Conservation (phyloP, 1,140 invertebrate species). For the Gryon sp. region DNA sequence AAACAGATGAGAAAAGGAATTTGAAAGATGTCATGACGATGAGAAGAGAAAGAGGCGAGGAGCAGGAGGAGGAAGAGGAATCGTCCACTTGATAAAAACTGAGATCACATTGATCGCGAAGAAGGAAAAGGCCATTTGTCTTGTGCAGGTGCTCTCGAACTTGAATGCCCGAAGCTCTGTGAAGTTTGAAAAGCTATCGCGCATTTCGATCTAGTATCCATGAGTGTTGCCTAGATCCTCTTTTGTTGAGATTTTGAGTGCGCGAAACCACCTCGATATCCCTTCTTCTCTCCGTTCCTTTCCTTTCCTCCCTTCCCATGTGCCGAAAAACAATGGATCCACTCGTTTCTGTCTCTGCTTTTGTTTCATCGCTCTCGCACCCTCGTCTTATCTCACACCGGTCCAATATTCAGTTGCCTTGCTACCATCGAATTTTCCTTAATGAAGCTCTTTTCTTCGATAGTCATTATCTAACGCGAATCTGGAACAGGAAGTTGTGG, state of each 20-base stretch:
- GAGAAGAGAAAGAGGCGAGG: too few relatives aligned
- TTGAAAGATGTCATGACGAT: too few relatives aligned
- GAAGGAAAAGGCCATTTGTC: constrained; percentile 26
- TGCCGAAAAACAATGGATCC: constrained; percentile 27
- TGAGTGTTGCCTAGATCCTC: constrained; percentile 3
- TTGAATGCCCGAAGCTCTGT: constrained; percentile 10
- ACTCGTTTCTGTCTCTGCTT: constrained; percentile 31
- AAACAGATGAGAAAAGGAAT: too few relatives aligned
- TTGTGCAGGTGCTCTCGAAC: constrained; percentile 13
- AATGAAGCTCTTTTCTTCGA: constrained; percentile 58
- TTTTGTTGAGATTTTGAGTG: constrained; percentile 4
- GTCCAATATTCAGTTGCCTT: constrained; percentile 16
- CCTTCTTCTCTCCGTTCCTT: too few relatives aligned
- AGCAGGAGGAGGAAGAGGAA: too few relatives aligned
- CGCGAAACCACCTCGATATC: constrained; percentile 2
- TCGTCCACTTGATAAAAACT: neutral
- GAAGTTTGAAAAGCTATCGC: constrained; percentile 22
- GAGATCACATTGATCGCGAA: constrained; percentile 10
- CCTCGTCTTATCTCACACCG: constrained; percentile 17
- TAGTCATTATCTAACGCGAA: constrained; percentile 57
- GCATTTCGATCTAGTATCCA: constrained; percentile 11
- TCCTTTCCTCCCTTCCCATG: too few relatives aligned
- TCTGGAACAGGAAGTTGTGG: constrained; percentile 60
- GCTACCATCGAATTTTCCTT: constrained; percentile 24
- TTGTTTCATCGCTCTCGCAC: constrained; percentile 27